These are phyloP conservation scores for Ophion slaviceki DNA, from an alignment of 2,888 invertebrate species.

Conservation along the genomic window DNA sequence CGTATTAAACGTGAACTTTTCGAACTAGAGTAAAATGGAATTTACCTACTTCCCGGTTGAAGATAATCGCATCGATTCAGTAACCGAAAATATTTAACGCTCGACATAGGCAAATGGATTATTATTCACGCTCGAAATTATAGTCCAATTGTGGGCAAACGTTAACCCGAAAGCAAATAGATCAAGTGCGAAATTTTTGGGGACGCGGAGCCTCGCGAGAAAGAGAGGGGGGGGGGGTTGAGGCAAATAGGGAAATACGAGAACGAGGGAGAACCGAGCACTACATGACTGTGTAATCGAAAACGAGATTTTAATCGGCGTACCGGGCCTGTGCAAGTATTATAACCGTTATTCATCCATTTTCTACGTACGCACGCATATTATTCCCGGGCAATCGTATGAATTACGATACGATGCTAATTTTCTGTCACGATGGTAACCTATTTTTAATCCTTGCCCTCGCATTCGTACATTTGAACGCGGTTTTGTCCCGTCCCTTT, in stretches of 20 bases:
- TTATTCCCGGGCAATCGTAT: slow-evolving; percentile 39
- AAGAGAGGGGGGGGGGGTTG: neutral
- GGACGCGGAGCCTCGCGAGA: neutral
- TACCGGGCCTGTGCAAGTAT: slow-evolving; percentile 48
- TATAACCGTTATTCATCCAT: slow-evolving; percentile 63
- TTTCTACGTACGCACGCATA: slow-evolving; percentile 46
- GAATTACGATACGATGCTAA: slow-evolving; percentile 63
- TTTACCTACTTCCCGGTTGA: neutral
- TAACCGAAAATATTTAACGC: neutral
- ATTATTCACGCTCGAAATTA: slow-evolving; percentile 50
- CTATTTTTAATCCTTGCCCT: slow-evolving; percentile 56
- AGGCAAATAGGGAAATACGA: slow-evolving; percentile 1
- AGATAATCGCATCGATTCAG: neutral
- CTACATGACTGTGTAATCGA: slow-evolving; percentile 63
- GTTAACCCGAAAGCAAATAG: slow-evolving; percentile 42
- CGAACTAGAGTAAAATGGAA: too few species aligned
- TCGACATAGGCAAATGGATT: neutral
- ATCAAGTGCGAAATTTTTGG: slow-evolving; percentile 33
- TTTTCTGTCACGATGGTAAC: slow-evolving; percentile 59
- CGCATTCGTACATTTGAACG: slow-evolving; percentile 2
- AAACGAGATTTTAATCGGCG: slow-evolving; percentile 69
- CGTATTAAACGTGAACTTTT: too few species aligned
- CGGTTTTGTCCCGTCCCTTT: slow-evolving; percentile 31
- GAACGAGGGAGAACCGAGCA: slow-evolving; percentile 19
- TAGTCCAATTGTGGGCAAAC: slow-evolving; percentile 48